A percentile compares a stretch with the other conserved stretches of the same genome.
Conservation (phyloP, 2,113 vertebrate species). For the Patagioenas fasciata region DNA sequence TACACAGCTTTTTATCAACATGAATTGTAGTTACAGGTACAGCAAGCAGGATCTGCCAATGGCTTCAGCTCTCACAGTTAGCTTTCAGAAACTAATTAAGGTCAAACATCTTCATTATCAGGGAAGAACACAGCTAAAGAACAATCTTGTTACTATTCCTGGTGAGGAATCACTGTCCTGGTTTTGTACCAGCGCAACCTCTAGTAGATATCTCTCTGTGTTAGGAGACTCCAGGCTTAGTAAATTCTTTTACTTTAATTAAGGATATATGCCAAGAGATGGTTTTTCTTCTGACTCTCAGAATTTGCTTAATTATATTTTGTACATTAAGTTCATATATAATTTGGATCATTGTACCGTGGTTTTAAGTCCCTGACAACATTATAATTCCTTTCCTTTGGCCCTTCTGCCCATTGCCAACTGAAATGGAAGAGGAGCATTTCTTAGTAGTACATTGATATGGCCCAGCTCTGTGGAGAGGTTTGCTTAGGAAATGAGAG, state of each 20-base stretch:
- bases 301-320: background rate
- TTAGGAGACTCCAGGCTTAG: background rate
- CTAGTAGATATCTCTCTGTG: background rate
- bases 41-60: background rate
- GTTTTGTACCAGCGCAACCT: background rate
- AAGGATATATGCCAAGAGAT: background rate
- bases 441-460: background rate
- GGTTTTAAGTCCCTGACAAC: background rate
- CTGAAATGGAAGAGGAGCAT: background rate
- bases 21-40: background rate
- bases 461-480: background rate
- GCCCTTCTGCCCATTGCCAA: background rate
- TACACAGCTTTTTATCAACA: background rate
- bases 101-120: background rate
- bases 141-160: background rate
- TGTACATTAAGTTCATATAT: background rate
- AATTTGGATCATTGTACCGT: background rate
- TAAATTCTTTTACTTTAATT: background rate
- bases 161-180: fast-evolving
- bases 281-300: background rate
- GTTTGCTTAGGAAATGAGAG: background rate
- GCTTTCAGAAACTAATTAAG: background rate
- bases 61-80: background rate
- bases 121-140: background rate
- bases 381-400: background rate